A percentile compares a stretch with the other conserved stretches of the same genome.
phyloP scores from a whole-genome alignment of 2,888 invertebrate species.

The Mythimna vitellina region DNA sequence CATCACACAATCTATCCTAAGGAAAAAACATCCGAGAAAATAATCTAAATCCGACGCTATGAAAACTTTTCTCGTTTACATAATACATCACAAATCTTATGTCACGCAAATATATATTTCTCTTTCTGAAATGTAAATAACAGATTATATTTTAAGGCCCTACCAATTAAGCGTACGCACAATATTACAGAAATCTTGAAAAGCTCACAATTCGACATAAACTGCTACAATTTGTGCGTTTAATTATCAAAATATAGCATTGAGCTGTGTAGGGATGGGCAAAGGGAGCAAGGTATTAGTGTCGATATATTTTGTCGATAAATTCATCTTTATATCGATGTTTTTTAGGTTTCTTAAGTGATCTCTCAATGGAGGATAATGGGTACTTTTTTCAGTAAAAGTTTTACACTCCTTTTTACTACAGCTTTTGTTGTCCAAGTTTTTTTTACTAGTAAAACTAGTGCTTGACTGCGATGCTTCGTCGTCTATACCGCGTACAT shows the following conservation, averaged over 20 bases:
- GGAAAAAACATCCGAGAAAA: neutral
- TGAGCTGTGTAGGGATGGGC: constrained; percentile 55
- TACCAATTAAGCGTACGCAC: constrained; percentile 48
- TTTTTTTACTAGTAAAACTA: too few species aligned
- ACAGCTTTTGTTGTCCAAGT: too few species aligned
- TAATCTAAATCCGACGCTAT: neutral
- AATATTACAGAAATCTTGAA: constrained; percentile 55
- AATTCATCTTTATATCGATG: neutral
- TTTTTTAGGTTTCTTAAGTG: too few species aligned
- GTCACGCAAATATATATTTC: constrained; percentile 2
- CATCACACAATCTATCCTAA: too few species aligned
- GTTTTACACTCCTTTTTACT: too few species aligned
- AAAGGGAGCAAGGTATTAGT: constrained; percentile 3
- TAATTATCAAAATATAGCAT: constrained; percentile 70
- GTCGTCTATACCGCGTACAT: too few species aligned
- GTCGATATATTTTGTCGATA: constrained; percentile 36
- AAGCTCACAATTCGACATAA: constrained; percentile 50
- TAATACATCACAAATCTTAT: neutral
- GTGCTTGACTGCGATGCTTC: too few species aligned
- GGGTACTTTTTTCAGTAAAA: too few species aligned
- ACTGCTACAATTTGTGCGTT: constrained; percentile 59
- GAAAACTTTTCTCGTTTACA: neutral
- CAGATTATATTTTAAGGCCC: neutral
- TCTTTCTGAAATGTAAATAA: neutral
- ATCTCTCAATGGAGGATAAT: too few species aligned